These are phyloP conservation scores for Reinhardtius hippoglossoides DNA, from an alignment of 2,113 vertebrate genomes.

Conservation along the genomic window DNA sequence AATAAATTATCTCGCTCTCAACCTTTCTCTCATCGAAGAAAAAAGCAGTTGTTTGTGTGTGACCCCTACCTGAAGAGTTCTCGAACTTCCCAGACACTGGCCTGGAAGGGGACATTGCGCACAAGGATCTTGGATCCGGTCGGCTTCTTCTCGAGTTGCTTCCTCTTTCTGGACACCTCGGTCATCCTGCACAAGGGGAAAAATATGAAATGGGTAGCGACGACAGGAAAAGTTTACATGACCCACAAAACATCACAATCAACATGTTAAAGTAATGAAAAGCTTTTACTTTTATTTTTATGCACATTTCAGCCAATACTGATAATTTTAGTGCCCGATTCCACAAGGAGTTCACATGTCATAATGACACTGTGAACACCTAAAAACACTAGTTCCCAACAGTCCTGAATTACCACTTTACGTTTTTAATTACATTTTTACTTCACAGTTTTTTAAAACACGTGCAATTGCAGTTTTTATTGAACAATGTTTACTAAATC, in stretches of 20 bases:
- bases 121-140: constrained; percentile 94
- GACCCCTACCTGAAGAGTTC: constrained; percentile 93
- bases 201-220: neutral
- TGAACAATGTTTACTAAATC: constrained; percentile 25
- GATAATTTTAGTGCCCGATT: too few relatives aligned
- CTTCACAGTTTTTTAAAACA: neutral
- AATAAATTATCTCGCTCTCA: neutral
- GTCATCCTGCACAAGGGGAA: constrained; percentile 74
- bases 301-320: too few relatives aligned
- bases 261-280: neutral
- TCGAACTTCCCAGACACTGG: constrained; percentile 87
- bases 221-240: neutral
- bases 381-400: too few relatives aligned
- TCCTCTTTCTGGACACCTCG: constrained; percentile 81
- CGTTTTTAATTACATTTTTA: too few relatives aligned
- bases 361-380: too few relatives aligned
- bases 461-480: too few relatives aligned
- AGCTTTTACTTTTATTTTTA: too few relatives aligned
- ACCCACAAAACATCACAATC: neutral
- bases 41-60: neutral
- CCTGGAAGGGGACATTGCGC: constrained; percentile 96
- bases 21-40: neutral
- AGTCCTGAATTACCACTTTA: too few relatives aligned
- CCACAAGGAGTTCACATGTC: too few relatives aligned
- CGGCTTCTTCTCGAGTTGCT: constrained; percentile 89